phyloP scores from a whole-genome alignment of 2,113 vertebrate genomes.

The Xiphophorus hellerii region DNA sequence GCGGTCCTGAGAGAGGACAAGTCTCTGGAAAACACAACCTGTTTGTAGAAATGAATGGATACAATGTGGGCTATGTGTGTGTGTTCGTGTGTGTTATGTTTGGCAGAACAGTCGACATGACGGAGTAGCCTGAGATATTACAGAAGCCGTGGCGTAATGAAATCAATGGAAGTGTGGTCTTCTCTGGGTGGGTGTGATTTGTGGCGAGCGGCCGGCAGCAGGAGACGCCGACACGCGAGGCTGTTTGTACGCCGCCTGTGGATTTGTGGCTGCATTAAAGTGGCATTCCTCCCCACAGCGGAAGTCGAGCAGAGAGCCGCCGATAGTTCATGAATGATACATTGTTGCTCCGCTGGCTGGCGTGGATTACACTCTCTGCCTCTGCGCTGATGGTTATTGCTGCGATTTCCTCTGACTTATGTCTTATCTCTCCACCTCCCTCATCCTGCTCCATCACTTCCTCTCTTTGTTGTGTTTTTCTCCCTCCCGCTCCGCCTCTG shows the following conservation, averaged over 20 bases:
- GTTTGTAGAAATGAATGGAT: too few species aligned
- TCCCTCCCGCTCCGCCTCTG: slow-evolving; percentile 16
- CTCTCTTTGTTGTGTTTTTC: background rate
- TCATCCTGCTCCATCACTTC: slow-evolving; percentile 20
- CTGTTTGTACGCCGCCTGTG: slow-evolving; percentile 61
- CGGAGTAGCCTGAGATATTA: slow-evolving; percentile 57
- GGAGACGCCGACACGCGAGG: slow-evolving; percentile 17
- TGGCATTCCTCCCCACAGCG: slow-evolving; percentile 52
- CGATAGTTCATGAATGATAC: slow-evolving; percentile 67
- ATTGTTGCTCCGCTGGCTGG: slow-evolving; percentile 59
- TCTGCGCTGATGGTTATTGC: slow-evolving; percentile 66
- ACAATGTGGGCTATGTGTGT: too few species aligned
- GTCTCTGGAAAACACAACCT: too few species aligned
- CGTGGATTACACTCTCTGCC: slow-evolving; percentile 55
- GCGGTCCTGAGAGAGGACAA: too few species aligned
- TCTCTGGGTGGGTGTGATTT: slow-evolving; percentile 55
- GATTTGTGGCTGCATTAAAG: slow-evolving; percentile 74
- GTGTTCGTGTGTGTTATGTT: too few species aligned
- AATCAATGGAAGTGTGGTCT: slow-evolving; percentile 67
- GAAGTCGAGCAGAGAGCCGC: slow-evolving; percentile 47
- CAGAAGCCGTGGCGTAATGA: slow-evolving; percentile 57
- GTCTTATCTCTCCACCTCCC: slow-evolving; percentile 48
- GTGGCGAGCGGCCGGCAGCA: slow-evolving; percentile 47
- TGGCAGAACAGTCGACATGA: background rate
- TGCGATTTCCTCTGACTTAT: slow-evolving; percentile 66